Base-by-base conservation (phyloP, 2,113 vertebrate genomes). In the Corydoras sp. region DNA sequence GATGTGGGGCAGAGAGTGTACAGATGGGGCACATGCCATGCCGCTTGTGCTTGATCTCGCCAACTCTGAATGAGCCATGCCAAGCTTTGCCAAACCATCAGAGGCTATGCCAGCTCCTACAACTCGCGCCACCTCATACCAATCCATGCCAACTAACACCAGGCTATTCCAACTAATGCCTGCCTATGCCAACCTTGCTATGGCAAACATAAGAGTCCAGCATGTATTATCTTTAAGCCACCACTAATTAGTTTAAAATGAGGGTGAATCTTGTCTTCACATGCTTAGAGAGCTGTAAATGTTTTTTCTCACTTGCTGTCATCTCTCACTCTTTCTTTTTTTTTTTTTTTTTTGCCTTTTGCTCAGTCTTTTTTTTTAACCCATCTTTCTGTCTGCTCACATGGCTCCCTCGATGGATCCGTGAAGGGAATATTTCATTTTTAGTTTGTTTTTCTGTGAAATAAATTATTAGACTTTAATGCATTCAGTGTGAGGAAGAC, bases 1-100 rank as follows among this genome's bases (percentile, higher is more conserved):
- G 68, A 75, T 69, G 76, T 75, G 79, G 73, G 66, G 69, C 63
- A 72, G 69, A 65, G 65, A 72, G 66, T 71, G 74, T 62, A 72
- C 60, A 77, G 71, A 64, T 50, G 72, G 70, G 69, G 65, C 79
- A 80, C 79, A 75, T 65, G 75, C 65, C 76, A 77, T 32, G 53
- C 76, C 59, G 30, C 63, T 53, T 65, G 30, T 69, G 69, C 49
- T 79, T 58, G 59, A 65, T 72, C 35, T 65, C 60, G 79, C 79
- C 79, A 75, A 55, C 24, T 48, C 59, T 18, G 73, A 67, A 70
- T 78, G 60, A 72, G 73, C 62, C 55, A 59, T 76, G 70, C 77
- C 70, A 79, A 70, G 68, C 62, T 76, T 69, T 73, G 70, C 73
- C 72, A 74, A 74, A 74, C 65, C 77, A 67, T 76, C 51, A 48